Base-by-base conservation (phyloP, 2,888 invertebrate genomes). In the Rhingia campestris region DNA sequence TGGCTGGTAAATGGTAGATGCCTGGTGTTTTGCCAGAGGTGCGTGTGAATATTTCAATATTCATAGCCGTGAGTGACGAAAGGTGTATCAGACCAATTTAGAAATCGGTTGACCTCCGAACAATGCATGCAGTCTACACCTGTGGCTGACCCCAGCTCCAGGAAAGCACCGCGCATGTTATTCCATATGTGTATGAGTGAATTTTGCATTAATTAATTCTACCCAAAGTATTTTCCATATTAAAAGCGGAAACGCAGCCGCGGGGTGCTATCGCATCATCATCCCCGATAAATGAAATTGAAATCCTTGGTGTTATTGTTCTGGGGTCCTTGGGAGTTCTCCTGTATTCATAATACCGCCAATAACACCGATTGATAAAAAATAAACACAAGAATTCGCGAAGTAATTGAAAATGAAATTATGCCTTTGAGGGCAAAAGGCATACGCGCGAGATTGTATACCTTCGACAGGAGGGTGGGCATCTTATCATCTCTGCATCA, bases 381-480 rank as follows among this genome's bases (percentile, higher is more conserved):
- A 66, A 47, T 41, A 73, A 66, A 79, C 7, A 47, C 33, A 56
- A 14, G 69, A 74, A 75, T 80, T 64, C 58, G 49, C 51, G 59
- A 33, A 66, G 79, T 84, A 84, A 84, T 84, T 84, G 84, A 84
- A 84, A 84, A 80, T 80, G 59, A 75, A 80, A 84, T 84, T 84
- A 80, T 70, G 80, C 84, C 84, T 70, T 6, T 37, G 51, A 84
- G 84, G 63, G 49, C 14, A 59, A 49, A 69, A 6, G 14, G 37
- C 32, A 32, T 54, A 56, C 53, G 53, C 22, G 22, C 22, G 22
- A 22, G 22, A 22, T 22, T 22, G 22, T 14, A 45, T 45, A 45
- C 14, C 45, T 6, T 22, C 22, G 22, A 22, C 1, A 45, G 4
- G 45, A 47, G 49, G n/a, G 67, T 63, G 64, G 64, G 69, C 58